Conservation (phyloP, 1,140 invertebrate genomes). For the Dendroctonus valens region DNA sequence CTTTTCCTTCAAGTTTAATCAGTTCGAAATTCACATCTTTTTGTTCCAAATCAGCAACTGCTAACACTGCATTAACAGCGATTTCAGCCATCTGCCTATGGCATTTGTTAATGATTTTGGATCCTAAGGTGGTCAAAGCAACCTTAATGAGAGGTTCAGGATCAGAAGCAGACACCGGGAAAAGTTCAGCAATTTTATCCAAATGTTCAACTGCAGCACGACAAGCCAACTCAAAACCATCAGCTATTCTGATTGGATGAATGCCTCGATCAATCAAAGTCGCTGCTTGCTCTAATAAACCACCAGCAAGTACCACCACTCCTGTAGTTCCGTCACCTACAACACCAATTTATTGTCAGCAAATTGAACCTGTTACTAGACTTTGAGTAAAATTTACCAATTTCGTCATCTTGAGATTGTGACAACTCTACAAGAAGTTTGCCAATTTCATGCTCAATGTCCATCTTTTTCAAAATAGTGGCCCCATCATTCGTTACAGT, state of each 20-base stretch:
- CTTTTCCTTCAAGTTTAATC: slow-evolving; percentile 98
- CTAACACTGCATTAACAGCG: slow-evolving; percentile 92
- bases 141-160: slow-evolving; percentile 88
- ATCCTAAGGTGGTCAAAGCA: slow-evolving; percentile 97
- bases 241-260: slow-evolving; percentile 97
- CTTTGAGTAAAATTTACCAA: slow-evolving; percentile 55
- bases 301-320: slow-evolving; percentile 85
- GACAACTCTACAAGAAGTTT: slow-evolving; percentile 98
- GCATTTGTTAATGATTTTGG: slow-evolving; percentile 95
- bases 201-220: slow-evolving; percentile 85
- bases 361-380: neutral
- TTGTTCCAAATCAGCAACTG: slow-evolving; percentile 91
- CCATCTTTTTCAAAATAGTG: slow-evolving; percentile 99
- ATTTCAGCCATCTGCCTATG: slow-evolving; percentile 98
- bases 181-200: slow-evolving; percentile 85
- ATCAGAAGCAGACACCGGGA: slow-evolving; percentile 80
- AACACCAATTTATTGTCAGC: slow-evolving; percentile 11
- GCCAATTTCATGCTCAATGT: slow-evolving; percentile 98
- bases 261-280: slow-evolving; percentile 92
- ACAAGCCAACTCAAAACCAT: slow-evolving; percentile 97
- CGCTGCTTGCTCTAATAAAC: slow-evolving; percentile 94
- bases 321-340: slow-evolving; percentile 95
- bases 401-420: slow-evolving; percentile 99
- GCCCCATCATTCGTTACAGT: slow-evolving; percentile 99
- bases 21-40: slow-evolving; percentile 99